Percentiles rank a stretch among this genome's conserved stretches.
Conservation (phyloP, 2,888 invertebrate genomes). For the Pinctada fucata region DNA sequence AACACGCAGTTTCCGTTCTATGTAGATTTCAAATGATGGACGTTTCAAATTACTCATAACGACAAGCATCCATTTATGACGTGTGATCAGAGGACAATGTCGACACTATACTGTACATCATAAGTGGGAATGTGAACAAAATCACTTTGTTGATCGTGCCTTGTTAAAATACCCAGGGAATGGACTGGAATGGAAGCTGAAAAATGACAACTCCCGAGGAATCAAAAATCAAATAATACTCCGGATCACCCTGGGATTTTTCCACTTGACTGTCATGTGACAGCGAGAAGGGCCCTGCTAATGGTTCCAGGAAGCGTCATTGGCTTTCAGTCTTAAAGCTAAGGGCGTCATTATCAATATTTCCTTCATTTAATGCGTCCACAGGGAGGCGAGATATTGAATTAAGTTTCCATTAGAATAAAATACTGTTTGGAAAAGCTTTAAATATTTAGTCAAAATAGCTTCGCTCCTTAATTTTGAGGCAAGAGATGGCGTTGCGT, state of each 20-base stretch:
- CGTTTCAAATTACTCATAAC: no score
- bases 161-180: conserved; percentile 1
- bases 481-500: not conserved
- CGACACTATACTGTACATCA: no score
- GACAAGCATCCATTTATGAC: no score
- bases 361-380: conserved; percentile 11
- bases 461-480: not conserved
- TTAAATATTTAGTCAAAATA: conserved; percentile 23
- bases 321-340: not conserved
- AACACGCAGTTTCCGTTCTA: no score
- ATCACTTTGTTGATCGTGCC: not conserved
- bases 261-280: conserved; percentile 3
- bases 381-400: conserved; percentile 11
- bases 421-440: conserved; percentile 27
- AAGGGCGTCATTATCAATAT: conserved; percentile 19
- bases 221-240: not conserved
- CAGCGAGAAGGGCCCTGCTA: conserved; percentile 9
- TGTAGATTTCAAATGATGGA: no score
- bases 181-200: not conserved
- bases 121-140: no score
- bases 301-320: conserved; percentile 3
- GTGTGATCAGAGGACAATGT: no score
- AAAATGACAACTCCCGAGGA: not conserved
- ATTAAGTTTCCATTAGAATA: conserved; percentile 34
- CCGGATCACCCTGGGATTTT: not conserved